phyloP scores from a whole-genome alignment of 2,113 vertebrate species.

The Rhegmatorhina hoffmannsi region DNA sequence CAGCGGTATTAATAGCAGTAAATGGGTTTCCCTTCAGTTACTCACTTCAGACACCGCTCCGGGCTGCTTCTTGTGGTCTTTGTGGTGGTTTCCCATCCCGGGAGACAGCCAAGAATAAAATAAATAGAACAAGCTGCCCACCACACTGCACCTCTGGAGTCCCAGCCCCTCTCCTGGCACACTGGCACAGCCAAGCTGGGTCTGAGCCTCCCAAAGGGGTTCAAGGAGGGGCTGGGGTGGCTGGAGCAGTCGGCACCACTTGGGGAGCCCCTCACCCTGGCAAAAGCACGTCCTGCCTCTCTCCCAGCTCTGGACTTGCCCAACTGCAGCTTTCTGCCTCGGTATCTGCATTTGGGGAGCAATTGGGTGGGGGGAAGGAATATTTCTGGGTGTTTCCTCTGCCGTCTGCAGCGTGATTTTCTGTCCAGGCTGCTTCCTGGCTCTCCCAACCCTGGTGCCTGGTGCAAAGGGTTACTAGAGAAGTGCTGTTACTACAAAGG shows the following conservation, averaged over 20 bases:
- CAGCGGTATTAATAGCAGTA: background rate
- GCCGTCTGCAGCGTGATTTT: background rate
- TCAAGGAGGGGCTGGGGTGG: background rate
- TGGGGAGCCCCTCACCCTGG: background rate
- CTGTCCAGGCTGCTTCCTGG: background rate
- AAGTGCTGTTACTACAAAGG: conserved; percentile 23
- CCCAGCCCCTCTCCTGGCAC: background rate
- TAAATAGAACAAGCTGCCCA: background rate
- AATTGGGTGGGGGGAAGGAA: background rate
- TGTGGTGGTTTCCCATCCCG: background rate
- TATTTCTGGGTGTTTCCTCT: background rate
- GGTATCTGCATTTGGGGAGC: background rate
- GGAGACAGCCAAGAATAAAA: conserved; percentile 3
- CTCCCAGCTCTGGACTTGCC: background rate
- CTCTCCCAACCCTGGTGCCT: background rate
- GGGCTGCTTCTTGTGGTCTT: background rate
- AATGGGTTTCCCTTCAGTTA: conserved; percentile 41
- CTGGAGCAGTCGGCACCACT: background rate
- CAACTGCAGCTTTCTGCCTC: background rate
- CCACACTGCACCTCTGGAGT: background rate
- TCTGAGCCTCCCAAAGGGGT: rapidly evolving
- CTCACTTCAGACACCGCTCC: background rate
- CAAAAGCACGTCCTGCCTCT: background rate
- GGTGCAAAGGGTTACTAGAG: background rate
- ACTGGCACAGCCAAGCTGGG: background rate